Evolutionary conservation across 1,140 invertebrate genomes (phyloP).

Genomic region (Stenopsyche tienmushanensis): DNA sequence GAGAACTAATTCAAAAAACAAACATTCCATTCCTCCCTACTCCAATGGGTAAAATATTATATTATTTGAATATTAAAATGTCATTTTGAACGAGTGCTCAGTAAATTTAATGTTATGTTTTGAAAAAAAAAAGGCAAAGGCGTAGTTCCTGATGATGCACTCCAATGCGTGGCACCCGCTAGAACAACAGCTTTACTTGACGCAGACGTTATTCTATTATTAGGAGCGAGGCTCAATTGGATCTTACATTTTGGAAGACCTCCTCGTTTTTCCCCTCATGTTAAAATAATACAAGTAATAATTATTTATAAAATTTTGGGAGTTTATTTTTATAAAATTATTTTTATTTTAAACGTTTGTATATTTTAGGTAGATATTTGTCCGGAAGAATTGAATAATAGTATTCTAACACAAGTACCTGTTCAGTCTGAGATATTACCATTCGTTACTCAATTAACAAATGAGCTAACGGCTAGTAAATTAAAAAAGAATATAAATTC

Average conservation of each 20-base stretch:
- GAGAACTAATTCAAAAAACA: conserved; percentile 67
- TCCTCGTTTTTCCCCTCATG: conserved; percentile 79
- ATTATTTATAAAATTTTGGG: neutral
- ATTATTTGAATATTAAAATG: neutral
- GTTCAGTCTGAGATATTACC: conserved; percentile 79
- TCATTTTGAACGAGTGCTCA: too few relatives aligned
- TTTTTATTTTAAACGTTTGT: neutral
- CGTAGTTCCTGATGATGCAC: conserved; percentile 80
- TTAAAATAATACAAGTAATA: conserved; percentile 85
- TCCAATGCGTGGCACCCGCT: conserved; percentile 78
- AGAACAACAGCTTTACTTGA: conserved; percentile 82
- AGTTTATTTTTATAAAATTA: neutral
- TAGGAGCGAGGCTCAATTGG: conserved; percentile 95
- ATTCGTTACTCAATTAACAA: conserved; percentile 63
- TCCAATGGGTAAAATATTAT: conserved; percentile 74
- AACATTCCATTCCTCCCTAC: conserved; percentile 89
- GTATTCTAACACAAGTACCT: conserved; percentile 69
- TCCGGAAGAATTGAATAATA: conserved; percentile 91
- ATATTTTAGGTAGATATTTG: conserved; percentile 77
- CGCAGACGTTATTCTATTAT: conserved; percentile 84
- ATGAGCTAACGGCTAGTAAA: conserved; percentile 58
- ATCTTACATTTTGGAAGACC: conserved; percentile 93
- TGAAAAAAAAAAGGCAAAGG: conserved; percentile 71
- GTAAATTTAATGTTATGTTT: too few relatives aligned
- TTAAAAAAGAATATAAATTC: conserved; percentile 52